Conservation (phyloP, 2,888 invertebrate species). For the Aproaerema taeniolella region DNA sequence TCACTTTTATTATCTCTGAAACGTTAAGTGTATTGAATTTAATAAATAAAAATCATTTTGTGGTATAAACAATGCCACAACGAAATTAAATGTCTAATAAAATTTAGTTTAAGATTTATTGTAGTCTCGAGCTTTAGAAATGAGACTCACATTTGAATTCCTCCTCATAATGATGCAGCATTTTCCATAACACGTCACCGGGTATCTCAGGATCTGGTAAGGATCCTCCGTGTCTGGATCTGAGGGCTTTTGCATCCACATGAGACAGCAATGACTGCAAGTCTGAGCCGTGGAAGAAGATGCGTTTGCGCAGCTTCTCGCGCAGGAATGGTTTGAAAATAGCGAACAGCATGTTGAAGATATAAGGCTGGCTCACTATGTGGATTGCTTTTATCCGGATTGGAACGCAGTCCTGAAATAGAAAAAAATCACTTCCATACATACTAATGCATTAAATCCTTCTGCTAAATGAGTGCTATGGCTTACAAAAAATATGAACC, state of each 20-base stretch:
- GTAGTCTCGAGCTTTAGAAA: too few relatives aligned
- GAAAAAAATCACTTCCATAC: too few relatives aligned
- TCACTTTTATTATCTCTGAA: too few relatives aligned
- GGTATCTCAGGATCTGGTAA: conserved; percentile 79
- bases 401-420: conserved; percentile 86
- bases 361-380: conserved; percentile 90
- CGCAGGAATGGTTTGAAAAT: conserved; percentile 92
- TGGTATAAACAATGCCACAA: too few relatives aligned
- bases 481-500: too few relatives aligned
- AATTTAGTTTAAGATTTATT: too few relatives aligned
- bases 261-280: conserved; percentile 76
- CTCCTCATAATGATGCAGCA: conserved; percentile 81
- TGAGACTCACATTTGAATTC: conserved; percentile 82
- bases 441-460: too few relatives aligned
- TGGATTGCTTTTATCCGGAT: conserved; percentile 90
- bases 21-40: too few relatives aligned
- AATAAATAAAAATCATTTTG: too few relatives aligned
- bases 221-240: conserved; percentile 81
- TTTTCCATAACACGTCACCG: conserved; percentile 81
- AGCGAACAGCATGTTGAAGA: conserved; percentile 91
- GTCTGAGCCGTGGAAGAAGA: conserved; percentile 86
- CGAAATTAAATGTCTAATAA: too few relatives aligned
- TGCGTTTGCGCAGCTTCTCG: conserved; percentile 87
- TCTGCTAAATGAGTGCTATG: too few relatives aligned
- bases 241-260: conserved; percentile 77